A percentile compares a stretch with the other conserved stretches of the same genome.
phyloP scores from a whole-genome alignment of 2,797 vertebrate genomes.

The Gymnothorax javanicus region DNA sequence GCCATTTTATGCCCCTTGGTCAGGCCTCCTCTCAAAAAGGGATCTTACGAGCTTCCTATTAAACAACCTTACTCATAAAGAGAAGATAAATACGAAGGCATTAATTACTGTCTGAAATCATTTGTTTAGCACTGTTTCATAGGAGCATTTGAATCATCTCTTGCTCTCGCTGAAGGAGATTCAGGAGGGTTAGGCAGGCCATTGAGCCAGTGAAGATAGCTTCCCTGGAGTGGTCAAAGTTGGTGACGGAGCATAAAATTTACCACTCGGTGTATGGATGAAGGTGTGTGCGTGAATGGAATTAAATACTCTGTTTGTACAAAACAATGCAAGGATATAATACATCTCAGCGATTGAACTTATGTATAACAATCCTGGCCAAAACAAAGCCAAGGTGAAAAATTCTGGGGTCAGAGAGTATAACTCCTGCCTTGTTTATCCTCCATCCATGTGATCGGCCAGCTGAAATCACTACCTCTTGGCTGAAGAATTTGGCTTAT shows the following conservation, averaged over 20 bases:
- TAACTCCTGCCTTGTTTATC: too few relatives aligned
- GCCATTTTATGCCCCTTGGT: not conserved
- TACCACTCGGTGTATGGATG: not conserved
- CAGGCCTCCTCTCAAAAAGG: not conserved
- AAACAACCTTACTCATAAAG: not conserved
- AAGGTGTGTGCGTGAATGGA: not conserved
- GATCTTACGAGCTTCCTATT: not conserved
- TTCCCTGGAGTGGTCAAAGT: not conserved
- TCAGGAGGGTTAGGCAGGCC: not conserved
- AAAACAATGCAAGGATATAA: too few relatives aligned
- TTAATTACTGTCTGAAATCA: not conserved
- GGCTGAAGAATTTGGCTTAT: too few relatives aligned
- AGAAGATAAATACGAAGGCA: not conserved
- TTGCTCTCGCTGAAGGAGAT: not conserved
- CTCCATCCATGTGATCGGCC: too few relatives aligned
- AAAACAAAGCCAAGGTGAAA: too few relatives aligned
- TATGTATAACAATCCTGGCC: too few relatives aligned
- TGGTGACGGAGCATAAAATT: too few relatives aligned
- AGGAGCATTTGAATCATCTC: not conserved
- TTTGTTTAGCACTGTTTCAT: not conserved
- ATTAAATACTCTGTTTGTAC: too few relatives aligned
- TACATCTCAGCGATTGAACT: too few relatives aligned
- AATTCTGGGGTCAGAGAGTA: too few relatives aligned
- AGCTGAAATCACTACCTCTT: too few relatives aligned
- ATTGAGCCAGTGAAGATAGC: not conserved